A percentile compares a stretch with the other conserved stretches of the same genome.
These are phyloP conservation scores for Ochotona princeps DNA, from an alignment of 2,113 vertebrate genomes.

Conservation along the genomic window DNA sequence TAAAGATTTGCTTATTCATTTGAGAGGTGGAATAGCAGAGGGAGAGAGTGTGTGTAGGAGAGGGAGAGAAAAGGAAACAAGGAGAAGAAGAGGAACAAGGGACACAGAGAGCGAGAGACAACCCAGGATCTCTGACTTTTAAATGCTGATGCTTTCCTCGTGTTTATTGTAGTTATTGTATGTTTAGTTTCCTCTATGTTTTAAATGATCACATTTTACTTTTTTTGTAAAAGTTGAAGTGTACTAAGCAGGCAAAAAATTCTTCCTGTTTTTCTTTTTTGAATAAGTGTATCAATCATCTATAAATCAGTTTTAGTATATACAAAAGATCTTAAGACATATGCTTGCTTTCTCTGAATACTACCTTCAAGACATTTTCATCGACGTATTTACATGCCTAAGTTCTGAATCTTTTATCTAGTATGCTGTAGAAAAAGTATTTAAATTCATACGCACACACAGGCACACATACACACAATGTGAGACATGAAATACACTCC, in stretches of 20 bases:
- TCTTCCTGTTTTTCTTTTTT: neutral
- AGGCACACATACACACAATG: neutral
- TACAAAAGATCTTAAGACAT: neutral
- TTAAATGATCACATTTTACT: neutral
- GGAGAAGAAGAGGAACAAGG: too few relatives aligned
- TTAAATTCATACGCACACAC: too few relatives aligned
- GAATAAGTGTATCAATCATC: neutral
- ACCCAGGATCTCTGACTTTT: neutral
- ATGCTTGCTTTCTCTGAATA: neutral
- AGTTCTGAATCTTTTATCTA: neutral
- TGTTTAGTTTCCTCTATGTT: conserved; percentile 4
- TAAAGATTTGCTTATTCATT: too few relatives aligned
- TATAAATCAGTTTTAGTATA: neutral
- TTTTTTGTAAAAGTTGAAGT: neutral
- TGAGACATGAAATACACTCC: neutral
- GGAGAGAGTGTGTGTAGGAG: too few relatives aligned
- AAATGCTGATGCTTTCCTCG: neutral
- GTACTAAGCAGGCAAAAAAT: too few relatives aligned
- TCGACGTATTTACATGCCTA: neutral
- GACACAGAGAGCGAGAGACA: too few relatives aligned
- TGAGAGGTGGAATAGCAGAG: too few relatives aligned
- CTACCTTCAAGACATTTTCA: neutral
- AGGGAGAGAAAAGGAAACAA: too few relatives aligned
- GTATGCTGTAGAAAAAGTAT: neutral
- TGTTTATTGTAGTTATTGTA: neutral